Evolutionary conservation across 2,888 invertebrate species (phyloP).

Genomic region (Strigamia crassipes): DNA sequence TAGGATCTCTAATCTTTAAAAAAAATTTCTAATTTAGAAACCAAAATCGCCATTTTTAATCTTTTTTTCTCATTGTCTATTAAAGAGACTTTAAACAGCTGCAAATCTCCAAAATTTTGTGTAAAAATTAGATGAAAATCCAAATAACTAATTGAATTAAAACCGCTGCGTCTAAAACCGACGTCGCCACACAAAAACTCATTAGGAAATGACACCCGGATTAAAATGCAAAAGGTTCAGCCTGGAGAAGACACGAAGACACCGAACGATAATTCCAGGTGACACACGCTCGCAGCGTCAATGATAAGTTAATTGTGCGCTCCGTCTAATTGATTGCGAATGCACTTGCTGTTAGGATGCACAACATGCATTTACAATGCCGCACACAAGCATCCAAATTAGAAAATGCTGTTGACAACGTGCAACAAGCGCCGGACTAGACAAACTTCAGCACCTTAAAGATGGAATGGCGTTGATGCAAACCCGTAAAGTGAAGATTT

Average conservation of each 20-base stretch:
- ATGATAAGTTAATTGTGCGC: slow-evolving; percentile 31
- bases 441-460: background rate
- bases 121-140: background rate
- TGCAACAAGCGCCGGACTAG: background rate
- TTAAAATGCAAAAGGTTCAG: slow-evolving; percentile 31
- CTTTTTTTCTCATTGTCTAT: too few species aligned
- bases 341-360: background rate
- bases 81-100: too few species aligned
- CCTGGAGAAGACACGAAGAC: slow-evolving; percentile 6
- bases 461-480: too few species aligned
- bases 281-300: slow-evolving; percentile 25
- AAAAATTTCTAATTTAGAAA: too few species aligned
- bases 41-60: too few species aligned
- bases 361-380: background rate
- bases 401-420: background rate
- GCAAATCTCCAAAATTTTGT: background rate
- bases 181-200: slow-evolving; percentile 17
- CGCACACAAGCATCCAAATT: background rate
- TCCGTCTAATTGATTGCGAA: slow-evolving; percentile 20
- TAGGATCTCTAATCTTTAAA: too few species aligned
- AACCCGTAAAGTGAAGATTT: too few species aligned
- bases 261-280: slow-evolving; percentile 34
- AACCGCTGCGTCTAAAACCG: background rate
- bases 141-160: background rate
- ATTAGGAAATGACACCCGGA: slow-evolving; percentile 28